phyloP scores from a whole-genome alignment of 1,140 invertebrate genomes.

The Pygmarrhopalites habei region DNA sequence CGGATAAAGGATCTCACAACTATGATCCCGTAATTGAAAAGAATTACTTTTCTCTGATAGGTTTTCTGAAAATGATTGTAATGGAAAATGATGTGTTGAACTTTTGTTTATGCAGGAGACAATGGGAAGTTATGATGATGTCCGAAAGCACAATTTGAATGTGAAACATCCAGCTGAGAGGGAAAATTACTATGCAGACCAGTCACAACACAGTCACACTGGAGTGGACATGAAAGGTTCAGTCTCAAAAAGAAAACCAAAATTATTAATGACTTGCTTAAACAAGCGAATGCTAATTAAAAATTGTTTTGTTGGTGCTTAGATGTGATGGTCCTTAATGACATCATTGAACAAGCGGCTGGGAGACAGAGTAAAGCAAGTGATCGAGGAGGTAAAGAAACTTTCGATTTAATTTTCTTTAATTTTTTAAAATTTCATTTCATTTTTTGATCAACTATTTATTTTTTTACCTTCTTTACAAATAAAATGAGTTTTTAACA shows the following conservation, averaged over 20 bases:
- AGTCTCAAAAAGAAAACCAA: too few relatives aligned
- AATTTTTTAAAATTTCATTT: too few relatives aligned
- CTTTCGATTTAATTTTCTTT: constrained; percentile 10
- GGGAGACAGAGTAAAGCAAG: constrained; percentile 72
- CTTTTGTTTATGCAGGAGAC: constrained; percentile 11
- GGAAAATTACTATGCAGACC: constrained; percentile 22
- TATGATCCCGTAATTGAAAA: constrained; percentile 20
- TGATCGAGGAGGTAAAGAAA: constrained; percentile 76
- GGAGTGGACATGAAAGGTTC: constrained; percentile 36
- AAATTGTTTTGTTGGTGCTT: constrained; percentile 35
- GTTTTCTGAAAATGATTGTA: background rate
- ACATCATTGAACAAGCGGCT: constrained; percentile 92
- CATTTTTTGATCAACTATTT: too few relatives aligned
- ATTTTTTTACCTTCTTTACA: too few relatives aligned
- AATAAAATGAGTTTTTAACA: too few relatives aligned
- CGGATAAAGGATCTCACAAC: constrained; percentile 20
- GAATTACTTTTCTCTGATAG: too few relatives aligned
- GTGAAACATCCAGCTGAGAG: constrained; percentile 18
- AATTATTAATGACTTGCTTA: too few relatives aligned
- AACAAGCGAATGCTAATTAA: too few relatives aligned
- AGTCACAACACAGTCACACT: constrained; percentile 6
- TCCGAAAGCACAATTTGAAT: constrained; percentile 9
- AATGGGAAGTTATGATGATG: constrained; percentile 27
- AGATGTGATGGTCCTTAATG: constrained; percentile 97
- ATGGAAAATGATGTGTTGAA: background rate